These are phyloP conservation scores for Blastobasis adustella DNA, from an alignment of 2,888 invertebrate genomes.

Conservation along the genomic window DNA sequence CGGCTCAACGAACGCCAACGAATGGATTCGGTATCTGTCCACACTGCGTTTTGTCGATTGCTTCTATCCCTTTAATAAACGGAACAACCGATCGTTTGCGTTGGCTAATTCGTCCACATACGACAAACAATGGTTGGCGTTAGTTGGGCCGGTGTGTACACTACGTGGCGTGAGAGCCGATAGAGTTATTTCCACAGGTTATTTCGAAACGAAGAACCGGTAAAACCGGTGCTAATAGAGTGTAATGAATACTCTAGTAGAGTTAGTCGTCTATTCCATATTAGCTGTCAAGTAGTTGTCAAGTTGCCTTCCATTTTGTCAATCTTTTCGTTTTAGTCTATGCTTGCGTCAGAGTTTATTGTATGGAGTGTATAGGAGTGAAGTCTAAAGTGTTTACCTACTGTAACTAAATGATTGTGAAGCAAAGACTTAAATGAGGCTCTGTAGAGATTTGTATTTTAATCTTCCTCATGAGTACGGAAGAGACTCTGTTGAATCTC, in stretches of 20 bases:
- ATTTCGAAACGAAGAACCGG: too few relatives aligned
- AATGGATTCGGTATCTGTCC: too few relatives aligned
- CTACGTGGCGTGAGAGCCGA: too few relatives aligned
- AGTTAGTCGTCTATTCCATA: slow-evolving; percentile 20
- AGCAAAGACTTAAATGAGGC: slow-evolving; percentile 74
- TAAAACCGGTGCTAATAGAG: not conserved
- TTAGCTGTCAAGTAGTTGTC: slow-evolving; percentile 16
- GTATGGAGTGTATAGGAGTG: slow-evolving; percentile 1
- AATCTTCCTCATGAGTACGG: slow-evolving; percentile 76
- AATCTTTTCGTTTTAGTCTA: slow-evolving; percentile 36
- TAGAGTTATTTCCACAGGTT: too few relatives aligned
- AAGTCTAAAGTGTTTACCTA: slow-evolving; percentile 23
- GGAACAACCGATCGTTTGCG: too few relatives aligned
- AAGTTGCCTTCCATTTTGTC: slow-evolving; percentile 20
- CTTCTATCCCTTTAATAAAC: too few relatives aligned
- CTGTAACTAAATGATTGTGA: slow-evolving; percentile 59
- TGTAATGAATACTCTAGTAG: slow-evolving; percentile 1
- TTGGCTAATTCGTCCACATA: too few relatives aligned
- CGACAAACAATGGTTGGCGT: too few relatives aligned
- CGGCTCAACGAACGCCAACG: too few relatives aligned
- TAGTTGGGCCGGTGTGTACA: too few relatives aligned
- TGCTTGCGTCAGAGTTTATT: slow-evolving; percentile 14
- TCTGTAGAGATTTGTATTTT: slow-evolving; percentile 57
- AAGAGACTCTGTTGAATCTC: slow-evolving; percentile 77
- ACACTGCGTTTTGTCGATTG: too few relatives aligned